A percentile compares a stretch with the other conserved stretches of the same genome.
Evolutionary conservation across 2,888 invertebrate species (phyloP).

Genomic region (Acheta domesticus): DNA sequence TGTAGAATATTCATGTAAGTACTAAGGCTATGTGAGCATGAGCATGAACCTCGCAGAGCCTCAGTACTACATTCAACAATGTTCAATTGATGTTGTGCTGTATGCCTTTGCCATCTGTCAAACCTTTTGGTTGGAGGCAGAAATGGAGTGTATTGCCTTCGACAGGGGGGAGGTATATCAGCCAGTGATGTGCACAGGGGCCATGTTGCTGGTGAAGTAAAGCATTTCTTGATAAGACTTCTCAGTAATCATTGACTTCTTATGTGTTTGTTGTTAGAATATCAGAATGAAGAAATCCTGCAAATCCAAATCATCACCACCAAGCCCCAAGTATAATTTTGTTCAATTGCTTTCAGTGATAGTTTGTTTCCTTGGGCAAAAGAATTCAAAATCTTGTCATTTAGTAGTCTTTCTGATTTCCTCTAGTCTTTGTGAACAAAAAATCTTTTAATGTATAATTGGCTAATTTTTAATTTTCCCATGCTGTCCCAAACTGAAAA

Average conservation of each 20-base stretch:
- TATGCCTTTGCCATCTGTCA: conserved; percentile 3
- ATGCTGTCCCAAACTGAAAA: not conserved
- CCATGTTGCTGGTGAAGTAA: conserved; percentile 18
- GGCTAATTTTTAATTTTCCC: not conserved
- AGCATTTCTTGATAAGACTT: conserved; percentile 1
- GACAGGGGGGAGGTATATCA: not conserved
- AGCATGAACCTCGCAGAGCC: not conserved
- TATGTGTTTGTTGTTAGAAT: not conserved
- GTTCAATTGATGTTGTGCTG: not conserved
- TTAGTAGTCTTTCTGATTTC: not conserved
- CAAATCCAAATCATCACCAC: conserved; percentile 37
- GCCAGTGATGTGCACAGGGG: not conserved
- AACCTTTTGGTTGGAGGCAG: conserved; percentile 18
- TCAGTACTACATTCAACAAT: not conserved
- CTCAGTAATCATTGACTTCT: not conserved
- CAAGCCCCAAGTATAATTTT: not conserved
- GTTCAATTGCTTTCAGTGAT: not conserved
- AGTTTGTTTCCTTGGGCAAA: not conserved
- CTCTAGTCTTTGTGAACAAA: no score
- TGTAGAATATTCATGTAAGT: not conserved
- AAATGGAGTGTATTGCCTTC: not conserved
- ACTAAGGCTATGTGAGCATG: not conserved
- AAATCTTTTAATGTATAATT: no score
- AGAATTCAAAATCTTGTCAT: not conserved
- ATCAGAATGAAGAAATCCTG: conserved; percentile 32